phyloP scores from a whole-genome alignment of 2,888 invertebrate genomes.

The Harpalus rubripes region DNA sequence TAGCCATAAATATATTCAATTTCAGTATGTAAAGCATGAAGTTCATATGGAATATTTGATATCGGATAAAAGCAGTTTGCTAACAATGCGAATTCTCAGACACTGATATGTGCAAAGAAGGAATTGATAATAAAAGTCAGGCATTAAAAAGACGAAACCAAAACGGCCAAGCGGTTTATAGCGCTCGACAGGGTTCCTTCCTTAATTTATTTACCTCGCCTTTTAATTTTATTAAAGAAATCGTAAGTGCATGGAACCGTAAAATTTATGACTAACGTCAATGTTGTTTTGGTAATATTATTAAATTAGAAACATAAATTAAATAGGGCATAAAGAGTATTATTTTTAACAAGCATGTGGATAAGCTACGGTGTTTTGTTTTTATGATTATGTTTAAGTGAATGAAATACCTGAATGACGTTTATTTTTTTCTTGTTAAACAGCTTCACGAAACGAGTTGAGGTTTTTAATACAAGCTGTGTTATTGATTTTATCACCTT shows the following conservation, averaged over 20 bases:
- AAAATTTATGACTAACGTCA: neutral
- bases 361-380: no score
- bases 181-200: slow-evolving; percentile 2
- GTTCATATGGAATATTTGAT: slow-evolving; percentile 13
- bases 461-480: no score
- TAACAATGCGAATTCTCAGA: slow-evolving; percentile 10
- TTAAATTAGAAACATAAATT: no score
- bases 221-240: slow-evolving; percentile 15
- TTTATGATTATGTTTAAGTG: no score
- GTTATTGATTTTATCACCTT: no score
- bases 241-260: slow-evolving; percentile 4
- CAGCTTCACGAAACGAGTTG: no score
- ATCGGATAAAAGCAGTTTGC: slow-evolving; percentile 1
- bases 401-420: no score
- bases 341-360: no score
- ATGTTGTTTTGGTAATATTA: neutral
- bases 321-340: no score
- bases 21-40: slow-evolving; percentile 8
- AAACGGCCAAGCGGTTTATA: neutral
- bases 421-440: no score
- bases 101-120: slow-evolving; percentile 6
- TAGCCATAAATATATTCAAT: neutral
- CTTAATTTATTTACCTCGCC: slow-evolving; percentile 5
- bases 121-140: slow-evolving; percentile 3
- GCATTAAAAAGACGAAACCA: slow-evolving; percentile 5